Percentiles rank a stretch among this genome's conserved stretches.
These are phyloP conservation scores for Enteromius thamalakanensis DNA, from an alignment of 2,797 vertebrate genomes.

Conservation along the genomic window DNA sequence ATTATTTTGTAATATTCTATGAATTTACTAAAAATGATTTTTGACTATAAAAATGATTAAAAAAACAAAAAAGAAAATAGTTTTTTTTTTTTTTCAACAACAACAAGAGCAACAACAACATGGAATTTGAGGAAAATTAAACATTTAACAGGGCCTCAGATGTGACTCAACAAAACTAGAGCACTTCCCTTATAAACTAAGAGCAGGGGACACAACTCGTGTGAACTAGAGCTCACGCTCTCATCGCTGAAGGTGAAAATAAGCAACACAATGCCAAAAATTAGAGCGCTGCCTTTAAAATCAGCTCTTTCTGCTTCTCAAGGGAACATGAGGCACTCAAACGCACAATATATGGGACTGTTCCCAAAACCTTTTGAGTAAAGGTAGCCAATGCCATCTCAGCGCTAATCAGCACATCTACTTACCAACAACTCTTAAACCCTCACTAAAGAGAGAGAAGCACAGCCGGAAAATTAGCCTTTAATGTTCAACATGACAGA, in stretches of 20 bases:
- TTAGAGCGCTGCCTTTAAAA: constrained; percentile 9
- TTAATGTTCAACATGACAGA: constrained; percentile 27
- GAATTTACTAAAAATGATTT: too few species aligned
- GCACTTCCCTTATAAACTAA: too few species aligned
- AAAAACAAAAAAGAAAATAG: neutral
- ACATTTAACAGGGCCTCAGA: too few species aligned
- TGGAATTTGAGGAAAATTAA: too few species aligned
- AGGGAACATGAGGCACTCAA: neutral
- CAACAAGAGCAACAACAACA: too few species aligned
- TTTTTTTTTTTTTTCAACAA: too few species aligned
- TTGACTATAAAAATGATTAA: neutral
- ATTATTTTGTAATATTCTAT: too few species aligned
- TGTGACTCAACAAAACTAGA: too few species aligned
- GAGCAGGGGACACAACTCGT: too few species aligned
- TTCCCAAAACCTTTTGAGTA: neutral
- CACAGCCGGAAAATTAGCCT: neutral
- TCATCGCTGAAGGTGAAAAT: constrained; percentile 20
- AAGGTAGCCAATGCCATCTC: neutral
- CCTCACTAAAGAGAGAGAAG: neutral
- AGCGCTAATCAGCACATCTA: constrained; percentile 12
- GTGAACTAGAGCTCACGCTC: neutral
- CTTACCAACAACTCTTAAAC: neutral
- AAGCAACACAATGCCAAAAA: constrained; percentile 9
- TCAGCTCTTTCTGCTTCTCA: constrained; percentile 10
- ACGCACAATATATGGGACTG: neutral